These are phyloP conservation scores for Trichogramma pretiosum DNA, from an alignment of 1,140 invertebrate species.

Conservation along the genomic window DNA sequence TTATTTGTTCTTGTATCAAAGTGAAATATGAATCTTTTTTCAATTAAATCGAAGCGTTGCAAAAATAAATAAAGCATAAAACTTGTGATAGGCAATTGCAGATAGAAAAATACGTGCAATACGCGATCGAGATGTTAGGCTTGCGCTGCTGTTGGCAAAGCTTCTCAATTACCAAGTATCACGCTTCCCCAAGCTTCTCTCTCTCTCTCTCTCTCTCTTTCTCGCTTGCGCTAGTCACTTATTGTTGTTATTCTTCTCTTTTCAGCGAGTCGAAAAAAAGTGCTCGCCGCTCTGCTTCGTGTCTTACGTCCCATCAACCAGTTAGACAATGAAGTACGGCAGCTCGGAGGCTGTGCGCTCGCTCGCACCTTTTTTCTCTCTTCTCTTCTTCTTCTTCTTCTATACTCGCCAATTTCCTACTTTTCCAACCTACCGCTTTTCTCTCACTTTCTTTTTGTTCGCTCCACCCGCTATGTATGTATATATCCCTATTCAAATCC, in stretches of 20 bases:
- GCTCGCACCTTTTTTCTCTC: too few relatives aligned
- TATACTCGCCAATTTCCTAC: conserved; percentile 2
- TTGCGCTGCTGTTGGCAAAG: too few relatives aligned
- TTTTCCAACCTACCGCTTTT: conserved; percentile 13
- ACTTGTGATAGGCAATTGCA: too few relatives aligned
- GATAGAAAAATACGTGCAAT: too few relatives aligned
- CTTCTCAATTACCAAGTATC: too few relatives aligned
- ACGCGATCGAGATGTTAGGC: too few relatives aligned
- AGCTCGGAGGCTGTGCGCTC: conserved; percentile 4
- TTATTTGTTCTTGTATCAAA: too few relatives aligned
- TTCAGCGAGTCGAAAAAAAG: conserved; percentile 8
- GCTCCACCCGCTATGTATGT: conserved; percentile 2
- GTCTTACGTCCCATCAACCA: conserved; percentile 1
- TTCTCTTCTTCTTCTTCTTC: conserved; percentile 12
- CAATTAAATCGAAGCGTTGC: too few relatives aligned
- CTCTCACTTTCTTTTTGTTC: conserved; percentile 1
- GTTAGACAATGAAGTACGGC: conserved; percentile 4
- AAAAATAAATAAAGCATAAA: too few relatives aligned
- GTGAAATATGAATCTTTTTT: too few relatives aligned
- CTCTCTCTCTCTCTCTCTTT: conserved; percentile 12
- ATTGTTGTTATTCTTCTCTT: conserved; percentile 7
- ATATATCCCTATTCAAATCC: too few relatives aligned
- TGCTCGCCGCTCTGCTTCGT: conserved; percentile 3
- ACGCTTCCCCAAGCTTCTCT: too few relatives aligned
- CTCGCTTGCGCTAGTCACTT: background rate